These are phyloP conservation scores for Eilema depressum DNA, from an alignment of 2,888 invertebrate genomes.

Conservation along the genomic window DNA sequence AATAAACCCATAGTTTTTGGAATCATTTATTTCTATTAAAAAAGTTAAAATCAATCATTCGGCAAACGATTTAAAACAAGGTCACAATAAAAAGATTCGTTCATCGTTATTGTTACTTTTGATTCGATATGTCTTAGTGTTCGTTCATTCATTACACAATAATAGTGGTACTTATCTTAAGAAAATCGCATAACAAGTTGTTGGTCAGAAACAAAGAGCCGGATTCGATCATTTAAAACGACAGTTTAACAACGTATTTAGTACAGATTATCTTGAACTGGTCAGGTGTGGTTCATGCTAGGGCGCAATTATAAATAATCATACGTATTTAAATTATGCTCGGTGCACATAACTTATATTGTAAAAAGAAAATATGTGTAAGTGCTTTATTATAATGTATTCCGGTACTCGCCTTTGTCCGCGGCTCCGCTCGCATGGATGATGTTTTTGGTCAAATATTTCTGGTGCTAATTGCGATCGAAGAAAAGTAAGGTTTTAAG, in stretches of 20 bases:
- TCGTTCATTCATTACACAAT: slow-evolving; percentile 58
- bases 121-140: slow-evolving; percentile 53
- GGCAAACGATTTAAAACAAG: slow-evolving; percentile 32
- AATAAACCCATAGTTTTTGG: background rate
- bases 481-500: too few species aligned
- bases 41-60: slow-evolving; percentile 29
- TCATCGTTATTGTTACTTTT: slow-evolving; percentile 40
- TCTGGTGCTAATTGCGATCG: too few species aligned
- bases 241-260: slow-evolving; percentile 57
- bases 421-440: too few species aligned
- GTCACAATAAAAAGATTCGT: slow-evolving; percentile 39
- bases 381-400: too few species aligned
- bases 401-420: too few species aligned
- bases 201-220: slow-evolving; percentile 60
- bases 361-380: background rate
- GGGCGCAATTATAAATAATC: slow-evolving; percentile 45
- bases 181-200: slow-evolving; percentile 60
- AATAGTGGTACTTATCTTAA: slow-evolving; percentile 58
- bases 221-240: slow-evolving; percentile 59
- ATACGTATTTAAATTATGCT: slow-evolving; percentile 38
- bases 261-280: slow-evolving; percentile 47
- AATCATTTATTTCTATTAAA: background rate
- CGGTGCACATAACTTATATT: slow-evolving; percentile 18
- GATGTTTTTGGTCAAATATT: too few species aligned
- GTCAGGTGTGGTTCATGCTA: slow-evolving; percentile 48